A percentile compares a stretch with the other conserved stretches of the same genome.
phyloP scores from a whole-genome alignment of 2,797 vertebrate genomes.

The Diplodus sargus region DNA sequence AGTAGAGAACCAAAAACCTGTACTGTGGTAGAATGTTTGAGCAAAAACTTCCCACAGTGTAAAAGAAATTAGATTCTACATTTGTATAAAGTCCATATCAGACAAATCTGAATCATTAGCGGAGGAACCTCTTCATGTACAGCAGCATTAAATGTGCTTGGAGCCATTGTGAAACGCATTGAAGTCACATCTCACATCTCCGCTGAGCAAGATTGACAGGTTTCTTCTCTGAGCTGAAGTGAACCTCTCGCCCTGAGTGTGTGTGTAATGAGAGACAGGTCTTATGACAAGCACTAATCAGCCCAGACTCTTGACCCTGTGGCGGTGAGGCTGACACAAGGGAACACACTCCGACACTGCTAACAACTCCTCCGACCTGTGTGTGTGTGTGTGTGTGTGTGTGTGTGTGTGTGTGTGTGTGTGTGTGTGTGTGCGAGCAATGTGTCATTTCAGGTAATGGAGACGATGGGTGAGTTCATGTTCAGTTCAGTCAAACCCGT shows the following conservation, averaged over 20 bases:
- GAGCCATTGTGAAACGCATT: constrained; percentile 34
- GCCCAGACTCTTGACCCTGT: constrained; percentile 71
- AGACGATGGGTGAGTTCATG: constrained; percentile 14
- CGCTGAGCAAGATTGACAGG: constrained; percentile 80
- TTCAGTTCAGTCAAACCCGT: background rate
- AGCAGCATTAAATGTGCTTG: constrained; percentile 29
- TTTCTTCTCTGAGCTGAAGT: constrained; percentile 71
- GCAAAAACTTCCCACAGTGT: no score
- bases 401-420: no score
- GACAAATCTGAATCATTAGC: constrained; percentile 2
- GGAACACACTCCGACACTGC: constrained; percentile 49
- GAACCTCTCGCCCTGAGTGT: constrained; percentile 74
- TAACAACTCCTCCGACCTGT: constrained; percentile 57
- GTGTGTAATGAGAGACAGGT: constrained; percentile 80
- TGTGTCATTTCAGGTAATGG: constrained; percentile 54
- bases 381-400: no score
- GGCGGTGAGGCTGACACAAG: constrained; percentile 62
- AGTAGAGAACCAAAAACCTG: no score
- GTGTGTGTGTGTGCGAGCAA: constrained; percentile 1
- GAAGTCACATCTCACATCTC: constrained; percentile 55
- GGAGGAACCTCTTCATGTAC: constrained; percentile 6
- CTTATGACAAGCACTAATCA: constrained; percentile 77
- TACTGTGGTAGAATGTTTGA: no score
- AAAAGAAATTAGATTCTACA: no score
- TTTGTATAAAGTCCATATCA: background rate